phyloP scores from a whole-genome alignment of 2,888 invertebrate species.

The Alsophila aescularia region DNA sequence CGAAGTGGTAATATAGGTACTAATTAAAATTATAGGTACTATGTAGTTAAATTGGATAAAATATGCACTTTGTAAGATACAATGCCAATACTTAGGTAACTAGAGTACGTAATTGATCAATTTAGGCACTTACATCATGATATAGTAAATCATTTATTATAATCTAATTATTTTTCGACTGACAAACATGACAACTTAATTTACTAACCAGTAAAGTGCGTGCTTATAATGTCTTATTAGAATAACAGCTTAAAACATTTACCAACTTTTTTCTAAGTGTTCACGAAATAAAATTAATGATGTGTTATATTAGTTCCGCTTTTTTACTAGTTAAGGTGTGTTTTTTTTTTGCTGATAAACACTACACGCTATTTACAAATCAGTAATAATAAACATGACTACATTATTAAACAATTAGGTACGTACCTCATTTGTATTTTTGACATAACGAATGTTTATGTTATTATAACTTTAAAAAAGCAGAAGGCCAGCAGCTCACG shows the following conservation, averaged over 20 bases:
- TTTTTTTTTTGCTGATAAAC: constrained; percentile 21
- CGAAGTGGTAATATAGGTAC: no score
- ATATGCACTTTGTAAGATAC: no score
- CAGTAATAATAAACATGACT: constrained; percentile 22
- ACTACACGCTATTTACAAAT: constrained; percentile 13
- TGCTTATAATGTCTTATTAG: not conserved
- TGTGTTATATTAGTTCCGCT: constrained; percentile 15
- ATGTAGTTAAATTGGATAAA: no score
- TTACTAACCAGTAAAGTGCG: not conserved
- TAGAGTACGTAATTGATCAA: no score
- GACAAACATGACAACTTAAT: constrained; percentile 17
- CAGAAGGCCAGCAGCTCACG: no score
- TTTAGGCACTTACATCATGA: no score
- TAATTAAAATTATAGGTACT: no score
- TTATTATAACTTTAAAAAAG: no score
- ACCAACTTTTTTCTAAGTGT: not conserved
- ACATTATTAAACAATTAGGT: constrained; percentile 42
- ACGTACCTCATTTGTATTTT: no score
- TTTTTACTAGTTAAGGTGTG: constrained; percentile 18
- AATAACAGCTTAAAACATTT: not conserved
- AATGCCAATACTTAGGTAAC: no score
- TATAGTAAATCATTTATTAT: no score
- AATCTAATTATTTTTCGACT: not conserved
- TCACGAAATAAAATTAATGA: not conserved
- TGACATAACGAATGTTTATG: no score